These are phyloP conservation scores for Bombyx huttoni DNA, from an alignment of 2,888 invertebrate species.

Conservation along the genomic window DNA sequence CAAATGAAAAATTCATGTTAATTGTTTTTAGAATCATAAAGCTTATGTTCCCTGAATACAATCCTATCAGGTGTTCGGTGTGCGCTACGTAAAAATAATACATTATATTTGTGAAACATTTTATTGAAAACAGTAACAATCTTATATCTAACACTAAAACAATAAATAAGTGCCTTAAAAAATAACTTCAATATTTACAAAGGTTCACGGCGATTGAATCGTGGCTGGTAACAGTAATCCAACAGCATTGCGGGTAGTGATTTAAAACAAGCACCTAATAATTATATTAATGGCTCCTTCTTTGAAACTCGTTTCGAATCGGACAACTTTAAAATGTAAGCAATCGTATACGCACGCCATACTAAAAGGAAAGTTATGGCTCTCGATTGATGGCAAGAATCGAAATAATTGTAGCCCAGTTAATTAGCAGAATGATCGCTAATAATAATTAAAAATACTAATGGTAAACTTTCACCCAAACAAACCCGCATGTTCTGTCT, in stretches of 20 bases:
- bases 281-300: neutral
- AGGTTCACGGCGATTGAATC: conserved; percentile 43
- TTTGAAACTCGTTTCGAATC: neutral
- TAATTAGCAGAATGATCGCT: conserved; percentile 44
- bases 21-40: too few relatives aligned
- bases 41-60: neutral
- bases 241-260: neutral
- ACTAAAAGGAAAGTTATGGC: conserved; percentile 40
- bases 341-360: neutral
- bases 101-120: conserved; percentile 13
- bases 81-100: neutral
- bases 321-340: neutral
- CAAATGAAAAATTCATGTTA: too few relatives aligned
- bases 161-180: conserved; percentile 56
- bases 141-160: conserved; percentile 35
- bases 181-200: conserved; percentile 48
- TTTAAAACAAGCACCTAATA: neutral
- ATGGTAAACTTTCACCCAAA: conserved; percentile 22
- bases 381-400: conserved; percentile 16
- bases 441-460: conserved; percentile 35
- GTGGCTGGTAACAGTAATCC: neutral
- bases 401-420: conserved; percentile 15
- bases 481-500: neutral
- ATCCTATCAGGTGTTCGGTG: neutral
- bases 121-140: conserved; percentile 44